Percentiles rank a stretch among this genome's conserved stretches.
Conservation (phyloP, 2,888 invertebrate species). For the Dasysyrphus tricinctus region DNA sequence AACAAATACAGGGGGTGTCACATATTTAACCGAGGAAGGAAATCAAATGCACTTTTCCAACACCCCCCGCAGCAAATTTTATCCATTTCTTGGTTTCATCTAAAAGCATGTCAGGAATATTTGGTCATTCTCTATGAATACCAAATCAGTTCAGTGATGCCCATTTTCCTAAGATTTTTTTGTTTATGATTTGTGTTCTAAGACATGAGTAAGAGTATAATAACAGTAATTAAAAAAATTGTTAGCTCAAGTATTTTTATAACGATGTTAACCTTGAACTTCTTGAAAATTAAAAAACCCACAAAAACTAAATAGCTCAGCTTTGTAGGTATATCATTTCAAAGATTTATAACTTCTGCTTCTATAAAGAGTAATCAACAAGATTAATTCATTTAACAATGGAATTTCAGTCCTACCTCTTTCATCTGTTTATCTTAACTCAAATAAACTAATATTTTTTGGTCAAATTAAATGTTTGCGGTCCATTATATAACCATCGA, state of each 20-base stretch:
- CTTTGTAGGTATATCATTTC: not conserved
- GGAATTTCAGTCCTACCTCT: slow-evolving; percentile 32
- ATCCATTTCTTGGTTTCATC: too few relatives aligned
- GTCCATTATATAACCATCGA: slow-evolving; percentile 67
- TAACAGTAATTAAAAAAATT: slow-evolving; percentile 11
- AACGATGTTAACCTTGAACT: slow-evolving; percentile 52
- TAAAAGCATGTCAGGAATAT: too few relatives aligned
- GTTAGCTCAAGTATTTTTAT: slow-evolving; percentile 13
- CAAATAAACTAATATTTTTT: slow-evolving; percentile 29
- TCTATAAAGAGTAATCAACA: slow-evolving; percentile 51
- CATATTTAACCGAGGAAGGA: too few relatives aligned
- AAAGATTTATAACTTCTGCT: slow-evolving; percentile 28
- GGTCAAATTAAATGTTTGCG: slow-evolving; percentile 58
- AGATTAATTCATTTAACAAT: slow-evolving; percentile 58
- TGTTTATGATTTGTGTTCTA: not conserved
- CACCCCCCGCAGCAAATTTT: too few relatives aligned
- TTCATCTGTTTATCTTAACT: slow-evolving; percentile 25
- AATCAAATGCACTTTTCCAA: too few relatives aligned
- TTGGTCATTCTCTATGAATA: too few relatives aligned
- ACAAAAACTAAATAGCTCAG: not conserved
- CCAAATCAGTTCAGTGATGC: too few relatives aligned
- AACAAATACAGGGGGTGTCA: too few relatives aligned
- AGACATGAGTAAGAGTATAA: not conserved
- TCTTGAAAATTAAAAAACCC: not conserved
- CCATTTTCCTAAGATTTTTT: too few relatives aligned